Conservation (phyloP, 2,113 vertebrate genomes). For the Oriolus oriolus region DNA sequence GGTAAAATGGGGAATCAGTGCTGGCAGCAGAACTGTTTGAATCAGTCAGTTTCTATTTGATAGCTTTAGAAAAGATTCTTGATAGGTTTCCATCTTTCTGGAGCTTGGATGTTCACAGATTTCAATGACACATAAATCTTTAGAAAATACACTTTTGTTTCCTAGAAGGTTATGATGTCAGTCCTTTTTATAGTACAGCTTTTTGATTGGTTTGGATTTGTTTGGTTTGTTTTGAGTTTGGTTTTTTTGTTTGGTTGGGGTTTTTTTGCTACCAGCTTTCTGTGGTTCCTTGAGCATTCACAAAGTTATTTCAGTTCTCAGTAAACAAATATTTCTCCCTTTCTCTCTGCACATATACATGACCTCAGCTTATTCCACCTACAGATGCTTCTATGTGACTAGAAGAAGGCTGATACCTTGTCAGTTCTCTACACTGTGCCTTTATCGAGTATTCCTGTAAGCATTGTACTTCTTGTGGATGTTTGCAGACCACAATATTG, state of each 20-base stretch:
- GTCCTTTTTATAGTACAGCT: neutral
- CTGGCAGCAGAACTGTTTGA: neutral
- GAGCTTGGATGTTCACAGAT: neutral
- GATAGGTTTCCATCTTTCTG: neutral
- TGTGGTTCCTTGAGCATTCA: neutral
- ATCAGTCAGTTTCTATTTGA: neutral
- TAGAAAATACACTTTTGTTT: neutral
- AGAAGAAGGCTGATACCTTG: neutral
- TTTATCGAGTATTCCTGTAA: neutral
- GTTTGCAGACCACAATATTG: neutral
- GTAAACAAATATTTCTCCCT: neutral
- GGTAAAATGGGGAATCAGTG: neutral
- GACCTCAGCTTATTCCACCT: neutral
- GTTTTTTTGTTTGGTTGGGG: neutral
- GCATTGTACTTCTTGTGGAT: neutral
- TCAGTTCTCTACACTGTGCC: neutral
- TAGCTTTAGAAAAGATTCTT: neutral
- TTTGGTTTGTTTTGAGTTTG: neutral
- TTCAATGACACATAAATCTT: neutral
- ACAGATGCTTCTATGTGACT: neutral
- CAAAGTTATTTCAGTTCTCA: neutral
- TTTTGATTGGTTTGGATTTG: neutral
- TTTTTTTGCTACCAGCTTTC: neutral
- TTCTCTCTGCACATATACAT: neutral
- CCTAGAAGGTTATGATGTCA: neutral